phyloP scores from a whole-genome alignment of 2,888 invertebrate genomes.

The Pycnomerus fuliginosus region DNA sequence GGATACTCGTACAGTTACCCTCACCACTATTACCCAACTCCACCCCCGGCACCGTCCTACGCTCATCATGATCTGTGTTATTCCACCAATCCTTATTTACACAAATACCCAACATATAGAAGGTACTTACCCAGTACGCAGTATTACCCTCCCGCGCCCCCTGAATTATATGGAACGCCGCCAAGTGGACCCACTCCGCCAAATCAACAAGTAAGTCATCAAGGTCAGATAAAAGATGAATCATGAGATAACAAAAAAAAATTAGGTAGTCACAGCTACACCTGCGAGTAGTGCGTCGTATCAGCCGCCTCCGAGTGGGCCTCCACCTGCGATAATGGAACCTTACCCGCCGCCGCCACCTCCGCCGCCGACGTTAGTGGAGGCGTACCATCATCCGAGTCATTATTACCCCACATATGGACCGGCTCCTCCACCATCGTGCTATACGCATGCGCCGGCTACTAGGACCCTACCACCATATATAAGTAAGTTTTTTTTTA shows the following conservation, averaged over 20 bases:
- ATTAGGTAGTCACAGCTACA: constrained; percentile 50
- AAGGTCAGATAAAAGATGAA: too few relatives aligned
- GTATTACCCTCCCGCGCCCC: constrained; percentile 56
- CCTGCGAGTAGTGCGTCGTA: constrained; percentile 48
- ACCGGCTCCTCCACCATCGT: constrained; percentile 55
- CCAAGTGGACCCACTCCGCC: constrained; percentile 45
- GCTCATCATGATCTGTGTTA: constrained; percentile 57
- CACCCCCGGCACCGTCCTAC: constrained; percentile 51
- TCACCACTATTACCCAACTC: constrained; percentile 55
- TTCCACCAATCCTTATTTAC: constrained; percentile 50
- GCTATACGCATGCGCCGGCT: constrained; percentile 62
- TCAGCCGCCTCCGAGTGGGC: constrained; percentile 48
- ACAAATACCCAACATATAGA: constrained; percentile 44
- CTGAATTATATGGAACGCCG: constrained; percentile 54
- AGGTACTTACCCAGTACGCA: constrained; percentile 48
- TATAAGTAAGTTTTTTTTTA: constrained; percentile 58
- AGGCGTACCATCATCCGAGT: constrained; percentile 49
- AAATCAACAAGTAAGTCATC: constrained; percentile 41
- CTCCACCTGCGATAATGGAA: constrained; percentile 44
- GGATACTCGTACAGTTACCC: constrained; percentile 48
- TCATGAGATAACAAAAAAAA: too few relatives aligned
- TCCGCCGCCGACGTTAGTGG: constrained; percentile 46
- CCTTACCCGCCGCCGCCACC: constrained; percentile 50
- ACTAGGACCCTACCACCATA: constrained; percentile 64
- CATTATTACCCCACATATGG: constrained; percentile 59